These are phyloP conservation scores for Oegoconia quadripuncta DNA, from an alignment of 2,888 invertebrate species.

Conservation along the genomic window DNA sequence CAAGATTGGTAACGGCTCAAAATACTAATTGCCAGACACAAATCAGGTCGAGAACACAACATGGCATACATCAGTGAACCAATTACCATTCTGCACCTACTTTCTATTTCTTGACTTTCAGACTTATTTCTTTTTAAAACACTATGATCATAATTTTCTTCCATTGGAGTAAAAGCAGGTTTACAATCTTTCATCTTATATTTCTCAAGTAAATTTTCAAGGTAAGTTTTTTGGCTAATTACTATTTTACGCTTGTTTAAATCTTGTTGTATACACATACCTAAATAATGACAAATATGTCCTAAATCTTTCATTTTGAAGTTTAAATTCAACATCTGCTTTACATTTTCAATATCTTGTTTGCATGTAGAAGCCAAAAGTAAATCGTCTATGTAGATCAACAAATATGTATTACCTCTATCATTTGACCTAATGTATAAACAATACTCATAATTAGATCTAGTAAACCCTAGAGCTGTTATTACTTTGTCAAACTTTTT, in stretches of 20 bases:
- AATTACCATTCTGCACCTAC: slow-evolving; percentile 2
- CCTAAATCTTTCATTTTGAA: slow-evolving; percentile 12
- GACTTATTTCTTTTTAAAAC: not conserved
- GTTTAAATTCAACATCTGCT: not conserved
- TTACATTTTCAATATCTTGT: not conserved
- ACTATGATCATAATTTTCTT: slow-evolving; percentile 1
- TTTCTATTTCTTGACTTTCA: not conserved
- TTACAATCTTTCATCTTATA: slow-evolving; percentile 12
- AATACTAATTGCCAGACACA: slow-evolving; percentile 8
- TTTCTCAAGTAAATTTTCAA: slow-evolving; percentile 7
- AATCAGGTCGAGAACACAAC: slow-evolving; percentile 11
- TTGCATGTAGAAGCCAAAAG: not conserved
- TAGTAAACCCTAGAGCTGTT: slow-evolving; percentile 18
- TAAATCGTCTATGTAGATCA: slow-evolving; percentile 11
- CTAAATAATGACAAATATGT: slow-evolving; percentile 2
- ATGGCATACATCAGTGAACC: slow-evolving; percentile 14
- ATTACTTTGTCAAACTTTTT: slow-evolving; percentile 23
- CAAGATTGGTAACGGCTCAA: slow-evolving; percentile 10
- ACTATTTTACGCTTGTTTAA: not conserved
- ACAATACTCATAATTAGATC: slow-evolving; percentile 20
- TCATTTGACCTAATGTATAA: slow-evolving; percentile 13
- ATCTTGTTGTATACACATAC: slow-evolving; percentile 9
- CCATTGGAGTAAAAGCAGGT: slow-evolving; percentile 5
- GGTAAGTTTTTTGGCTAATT: slow-evolving; percentile 9
- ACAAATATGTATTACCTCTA: slow-evolving; percentile 1